Conservation (phyloP, 2,113 vertebrate species). For the Electrona antarctica region DNA sequence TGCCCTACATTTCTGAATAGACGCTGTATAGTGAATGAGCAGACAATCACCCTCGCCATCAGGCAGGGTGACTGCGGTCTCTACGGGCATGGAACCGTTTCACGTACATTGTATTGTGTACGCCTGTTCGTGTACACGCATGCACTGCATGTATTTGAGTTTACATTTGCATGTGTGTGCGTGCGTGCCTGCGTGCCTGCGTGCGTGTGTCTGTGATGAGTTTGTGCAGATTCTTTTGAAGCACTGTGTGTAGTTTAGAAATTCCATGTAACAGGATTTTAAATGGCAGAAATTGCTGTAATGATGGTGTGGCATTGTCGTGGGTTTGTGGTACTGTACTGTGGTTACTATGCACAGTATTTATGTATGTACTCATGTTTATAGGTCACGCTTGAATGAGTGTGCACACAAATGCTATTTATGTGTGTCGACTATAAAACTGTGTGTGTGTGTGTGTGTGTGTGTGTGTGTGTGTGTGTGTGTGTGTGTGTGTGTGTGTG, state of each 20-base stretch:
- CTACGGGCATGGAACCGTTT: conserved; percentile 29
- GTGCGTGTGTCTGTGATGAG: neutral
- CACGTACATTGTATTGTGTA: neutral
- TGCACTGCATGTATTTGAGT: neutral
- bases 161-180: conserved; percentile 37
- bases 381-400: too few species aligned
- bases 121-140: neutral
- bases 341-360: too few species aligned
- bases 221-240: too few species aligned
- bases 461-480: conserved; percentile 43
- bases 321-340: too few species aligned
- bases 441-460: conserved; percentile 49
- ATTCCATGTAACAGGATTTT: too few species aligned
- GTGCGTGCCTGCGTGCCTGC: conserved; percentile 46
- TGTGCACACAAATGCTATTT: too few species aligned
- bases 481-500: conserved; percentile 21
- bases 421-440: too few species aligned
- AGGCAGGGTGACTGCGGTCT: conserved; percentile 52
- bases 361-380: too few species aligned
- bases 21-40: conserved; percentile 48
- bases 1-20: conserved; percentile 61
- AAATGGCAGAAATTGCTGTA: too few species aligned
- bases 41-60: conserved; percentile 15
- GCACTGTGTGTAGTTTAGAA: too few species aligned
- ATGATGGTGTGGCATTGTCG: too few species aligned